Base-by-base conservation (phyloP, 2,797 vertebrate genomes). In the Macrochelys suwanniensis region DNA sequence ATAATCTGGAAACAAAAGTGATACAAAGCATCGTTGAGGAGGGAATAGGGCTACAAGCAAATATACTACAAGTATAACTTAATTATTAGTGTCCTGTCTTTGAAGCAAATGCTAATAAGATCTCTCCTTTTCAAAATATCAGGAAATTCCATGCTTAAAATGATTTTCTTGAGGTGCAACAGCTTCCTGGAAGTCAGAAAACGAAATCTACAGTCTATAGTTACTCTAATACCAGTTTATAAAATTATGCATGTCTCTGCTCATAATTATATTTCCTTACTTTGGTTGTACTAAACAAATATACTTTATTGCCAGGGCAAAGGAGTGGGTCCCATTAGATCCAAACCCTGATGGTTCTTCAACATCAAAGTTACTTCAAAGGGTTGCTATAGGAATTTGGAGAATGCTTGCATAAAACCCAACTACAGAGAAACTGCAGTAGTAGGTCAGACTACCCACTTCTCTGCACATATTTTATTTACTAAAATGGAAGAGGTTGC, bases 331-430 rank as follows among this genome's bases (percentile, higher is more conserved):
- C 71, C 61, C 84, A n/a, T 1, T 59, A 31, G 2, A 81, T 3
- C 10, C 25, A 89, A 57, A 25, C 80, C 28, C 90, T 88, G 42
- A 12, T 47, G 84, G 68, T 42, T 56, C 86, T 57, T 77, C 4
- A 59, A 21, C 0, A 0, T 59, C 71, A 77, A 89, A 53, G 16
- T 56, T 68, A 71, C 37, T 71, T 31, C 1, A 0, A 82, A 89
- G 83, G 50, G 11, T 23, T 28, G 10, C 3, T 7, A 17, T 5
- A 74, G 2, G 11, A 33, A 37, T 79, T 81, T 89, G 23, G 16
- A 91, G 12, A 11, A 13, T 1, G 3, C 19, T 0, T 1, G 25
- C 25, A 13, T 45, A 3, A 61, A 54, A 61, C 33, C 2, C 15
- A 6, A 31, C n/a, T 0, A 19, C 80, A 88, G 25, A 59, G 81